Base-by-base conservation (phyloP, 2,113 vertebrate species). In the Lagopus muta region DNA sequence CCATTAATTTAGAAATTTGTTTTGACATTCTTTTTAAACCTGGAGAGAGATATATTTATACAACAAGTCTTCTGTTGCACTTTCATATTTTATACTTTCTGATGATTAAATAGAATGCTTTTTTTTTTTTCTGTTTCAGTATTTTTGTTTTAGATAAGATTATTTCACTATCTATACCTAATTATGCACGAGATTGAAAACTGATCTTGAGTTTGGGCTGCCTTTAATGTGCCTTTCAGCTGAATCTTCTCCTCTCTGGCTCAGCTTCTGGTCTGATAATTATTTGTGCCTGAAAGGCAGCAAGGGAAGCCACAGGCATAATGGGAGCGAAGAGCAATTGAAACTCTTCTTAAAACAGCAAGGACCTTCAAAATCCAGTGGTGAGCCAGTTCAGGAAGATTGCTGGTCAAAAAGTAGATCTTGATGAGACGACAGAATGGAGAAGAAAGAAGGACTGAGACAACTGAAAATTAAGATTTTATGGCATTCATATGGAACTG, bases 391-490 rank as follows among this genome's bases (percentile, higher is more conserved):
- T 78, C 48, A 28, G 30, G 48, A 58, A 69, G 12, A 7, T 34
- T 36, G 11, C 6, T 66, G 65, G 62, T 17, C 22, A 58, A 48
- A 72, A 64, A 71, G 15, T 12, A 38, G 17, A 4, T 16, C 58
- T 12, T 4, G 0, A 0, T 45, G 57, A 55, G 32, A 66, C 43
- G 55, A 34, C 30, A 10, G 11, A 58, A 6, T 10, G 48, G 40
- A 78, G 15, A 69, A 32, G 5, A 14, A 65, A 6, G 30, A 19
- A 62, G 24, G 28, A 25, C 10, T n/a, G 32, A 67, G 28, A 45
- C 15, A 14, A 1, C 9, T 27, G 34, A 20, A 48, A 62, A 40
- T 47, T 54, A 17, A 58, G 15, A 38, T 47, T 70, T 70, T 45
- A 36, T 48, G 48, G 32, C 3, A 30, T 60, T 57, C 9, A 27